Evolutionary conservation across 1,140 invertebrate species (phyloP).

Genomic region (Drosophila lacteicornis): DNA sequence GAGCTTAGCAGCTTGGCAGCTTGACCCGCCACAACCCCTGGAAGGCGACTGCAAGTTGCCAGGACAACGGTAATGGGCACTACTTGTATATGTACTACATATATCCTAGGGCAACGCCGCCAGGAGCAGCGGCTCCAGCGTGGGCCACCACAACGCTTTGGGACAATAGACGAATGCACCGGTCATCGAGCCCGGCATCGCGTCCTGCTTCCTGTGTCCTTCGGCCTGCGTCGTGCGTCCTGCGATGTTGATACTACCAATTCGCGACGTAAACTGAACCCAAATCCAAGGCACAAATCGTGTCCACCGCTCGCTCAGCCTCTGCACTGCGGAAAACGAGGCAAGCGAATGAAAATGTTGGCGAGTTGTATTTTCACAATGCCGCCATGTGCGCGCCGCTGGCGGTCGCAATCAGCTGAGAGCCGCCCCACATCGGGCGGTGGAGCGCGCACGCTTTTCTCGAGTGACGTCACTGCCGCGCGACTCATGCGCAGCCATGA

Average conservation of each 20-base stretch:
- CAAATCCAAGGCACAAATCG: conserved; percentile 17
- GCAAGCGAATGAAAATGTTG: conserved; percentile 67
- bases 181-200: conserved; percentile 57
- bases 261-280: conserved; percentile 59
- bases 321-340: conserved; percentile 57
- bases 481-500: conserved; percentile 63
- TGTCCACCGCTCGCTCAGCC: conserved; percentile 23
- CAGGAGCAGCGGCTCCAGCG: conserved; percentile 8
- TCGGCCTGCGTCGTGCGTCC: conserved; percentile 7
- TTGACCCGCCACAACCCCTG: conserved; percentile 11
- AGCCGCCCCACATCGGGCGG: conserved; percentile 14
- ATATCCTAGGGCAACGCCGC: conserved; percentile 30
- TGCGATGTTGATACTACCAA: conserved; percentile 60
- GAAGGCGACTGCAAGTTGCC: conserved; percentile 28
- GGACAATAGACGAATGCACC: conserved; percentile 44
- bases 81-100: conserved; percentile 1
- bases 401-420: conserved; percentile 67
- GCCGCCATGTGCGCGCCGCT: conserved; percentile 55
- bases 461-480: conserved; percentile 66
- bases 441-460: conserved; percentile 51
- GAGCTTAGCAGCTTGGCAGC: not conserved
- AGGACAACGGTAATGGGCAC: conserved; percentile 47
- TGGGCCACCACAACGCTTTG: conserved; percentile 18
- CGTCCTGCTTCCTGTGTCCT: conserved; percentile 27
- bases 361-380: conserved; percentile 47